Base-by-base conservation (phyloP, 2,113 vertebrate genomes). In the Calyptommatus sinebrachiatus region DNA sequence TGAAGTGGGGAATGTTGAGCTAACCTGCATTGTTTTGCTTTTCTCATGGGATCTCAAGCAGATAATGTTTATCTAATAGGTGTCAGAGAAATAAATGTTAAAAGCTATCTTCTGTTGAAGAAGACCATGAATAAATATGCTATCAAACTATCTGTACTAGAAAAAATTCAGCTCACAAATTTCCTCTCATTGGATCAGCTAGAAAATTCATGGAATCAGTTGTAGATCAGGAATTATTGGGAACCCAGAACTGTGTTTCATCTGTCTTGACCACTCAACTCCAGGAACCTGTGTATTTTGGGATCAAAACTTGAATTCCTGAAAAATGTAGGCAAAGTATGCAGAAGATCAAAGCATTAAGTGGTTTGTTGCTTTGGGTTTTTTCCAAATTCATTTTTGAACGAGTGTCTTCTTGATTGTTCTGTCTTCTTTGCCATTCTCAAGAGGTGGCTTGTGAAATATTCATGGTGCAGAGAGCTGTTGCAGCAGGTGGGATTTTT, bases 381-480 rank as follows among this genome's bases (percentile, higher is more conserved):
- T 29, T 63, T 9, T 26, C 35, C 35, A 2, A 9, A 20, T 67
- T 22, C 48, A 10, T 50, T 57, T 73, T n/a, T 57, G 26, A 26
- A 80, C n/a, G 22, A 57, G 26, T 35, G 22, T 73, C 46, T 57
- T 18, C 53, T 66, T 73, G 62, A 67, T 67, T 35, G 65, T 67
- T 61, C 29, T 21, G 53, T 45, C 41, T 11, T 28, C 41, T 24
- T 48, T 66, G 46, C 41, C 46, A 57, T 26, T 72, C 29, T 41
- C 29, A 28, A 22, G 57, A 63, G 41, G 41, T n/a, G 28, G 46
- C 41, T 71, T 71, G 57, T 53, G 41, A 77, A 76, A 71, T 62
- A 77, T 77, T 71, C 65, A 71, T 77, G 62, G 46, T 71, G 57
- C 29, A 63, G 57, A 57, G 66, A 71, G 60, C 18, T 62, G 53